Percentiles rank a stretch among this genome's conserved stretches.
These are phyloP conservation scores for Euzophera pinguis DNA, from an alignment of 2,888 invertebrate genomes.

Conservation along the genomic window DNA sequence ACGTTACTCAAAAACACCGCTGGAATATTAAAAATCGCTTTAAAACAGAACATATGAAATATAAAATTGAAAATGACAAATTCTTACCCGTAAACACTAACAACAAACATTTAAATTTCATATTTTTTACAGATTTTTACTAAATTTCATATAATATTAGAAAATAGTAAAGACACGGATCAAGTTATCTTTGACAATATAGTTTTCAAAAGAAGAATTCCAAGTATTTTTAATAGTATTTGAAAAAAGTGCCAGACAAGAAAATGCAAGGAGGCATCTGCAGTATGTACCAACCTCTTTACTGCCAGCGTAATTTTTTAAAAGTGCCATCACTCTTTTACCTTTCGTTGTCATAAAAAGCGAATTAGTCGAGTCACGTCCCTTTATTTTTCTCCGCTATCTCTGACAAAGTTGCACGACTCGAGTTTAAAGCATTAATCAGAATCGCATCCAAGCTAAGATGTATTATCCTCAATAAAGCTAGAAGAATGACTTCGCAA, in stretches of 20 bases:
- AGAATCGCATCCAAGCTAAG: slow-evolving; percentile 68
- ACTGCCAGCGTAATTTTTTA: slow-evolving; percentile 25
- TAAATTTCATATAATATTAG: slow-evolving; percentile 33
- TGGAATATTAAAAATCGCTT: slow-evolving; percentile 24
- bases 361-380: slow-evolving; percentile 74
- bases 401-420: slow-evolving; percentile 71
- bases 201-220: slow-evolving; percentile 62
- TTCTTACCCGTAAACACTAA: slow-evolving; percentile 51
- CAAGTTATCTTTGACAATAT: slow-evolving; percentile 41
- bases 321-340: slow-evolving; percentile 39
- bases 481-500: slow-evolving; percentile 75
- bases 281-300: slow-evolving; percentile 18
- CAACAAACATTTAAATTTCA: slow-evolving; percentile 44
- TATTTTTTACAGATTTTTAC: slow-evolving; percentile 32
- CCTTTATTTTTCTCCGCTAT: slow-evolving; percentile 75
- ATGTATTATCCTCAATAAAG: slow-evolving; percentile 78
- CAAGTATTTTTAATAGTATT: slow-evolving; percentile 21
- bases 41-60: background rate
- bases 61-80: background rate
- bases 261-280: slow-evolving; percentile 10
- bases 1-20: slow-evolving; percentile 33
- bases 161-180: slow-evolving; percentile 38
- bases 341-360: slow-evolving; percentile 50
- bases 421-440: slow-evolving; percentile 72
- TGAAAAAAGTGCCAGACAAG: slow-evolving; percentile 4